Evolutionary conservation across 2,113 vertebrate genomes (phyloP).

Genomic region (Ascaphus truei): DNA sequence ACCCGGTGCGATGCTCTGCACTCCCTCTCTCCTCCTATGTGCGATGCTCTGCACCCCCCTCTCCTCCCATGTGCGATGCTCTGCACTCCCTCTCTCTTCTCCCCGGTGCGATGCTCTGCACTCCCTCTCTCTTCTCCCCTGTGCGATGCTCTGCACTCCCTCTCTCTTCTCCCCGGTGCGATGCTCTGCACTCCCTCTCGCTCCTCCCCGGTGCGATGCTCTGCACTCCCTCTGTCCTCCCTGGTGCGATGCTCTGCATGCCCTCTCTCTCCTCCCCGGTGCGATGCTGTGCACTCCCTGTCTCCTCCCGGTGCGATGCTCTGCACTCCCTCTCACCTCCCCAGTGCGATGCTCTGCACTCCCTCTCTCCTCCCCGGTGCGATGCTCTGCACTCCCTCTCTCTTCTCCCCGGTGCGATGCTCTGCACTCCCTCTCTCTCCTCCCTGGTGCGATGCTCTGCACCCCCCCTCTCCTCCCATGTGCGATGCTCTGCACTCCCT

Average conservation of each 20-base stretch:
- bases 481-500: not conserved
- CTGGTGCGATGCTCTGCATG: not conserved
- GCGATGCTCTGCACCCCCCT: not conserved
- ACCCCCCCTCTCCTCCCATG: too few species aligned
- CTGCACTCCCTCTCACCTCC: not conserved
- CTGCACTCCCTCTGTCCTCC: not conserved
- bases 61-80: too few species aligned
- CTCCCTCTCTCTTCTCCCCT: not conserved
- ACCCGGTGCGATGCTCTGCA: not conserved
- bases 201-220: not conserved
- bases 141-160: not conserved
- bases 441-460: not conserved
- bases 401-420: not conserved
- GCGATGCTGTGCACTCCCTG: not conserved
- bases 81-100: not conserved
- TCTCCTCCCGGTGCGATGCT: not conserved
- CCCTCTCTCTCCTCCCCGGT: too few species aligned
- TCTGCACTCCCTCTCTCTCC: not conserved
- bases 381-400: not conserved
- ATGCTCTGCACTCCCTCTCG: not conserved
- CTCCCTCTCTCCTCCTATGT: not conserved
- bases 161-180: too few species aligned
- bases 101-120: not conserved
- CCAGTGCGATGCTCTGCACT: not conserved
- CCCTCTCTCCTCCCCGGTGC: too few species aligned